Evolutionary conservation across 2,113 vertebrate genomes (phyloP).

Genomic region (Hyla sarda): DNA sequence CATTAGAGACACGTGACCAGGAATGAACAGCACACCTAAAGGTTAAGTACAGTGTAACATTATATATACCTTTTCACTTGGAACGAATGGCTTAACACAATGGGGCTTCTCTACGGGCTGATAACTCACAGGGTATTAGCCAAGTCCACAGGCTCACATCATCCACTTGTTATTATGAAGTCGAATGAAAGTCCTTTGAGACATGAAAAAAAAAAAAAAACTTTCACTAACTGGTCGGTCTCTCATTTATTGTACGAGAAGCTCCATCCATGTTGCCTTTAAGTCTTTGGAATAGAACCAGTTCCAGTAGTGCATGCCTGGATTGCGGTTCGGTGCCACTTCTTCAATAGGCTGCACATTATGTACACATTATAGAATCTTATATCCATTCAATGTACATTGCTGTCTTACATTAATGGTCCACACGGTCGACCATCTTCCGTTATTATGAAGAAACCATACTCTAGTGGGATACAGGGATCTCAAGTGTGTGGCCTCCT

Average conservation of each 20-base stretch:
- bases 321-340: too few relatives aligned
- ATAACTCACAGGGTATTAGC: neutral
- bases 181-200: neutral
- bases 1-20: slow-evolving; percentile 24
- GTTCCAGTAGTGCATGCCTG: too few relatives aligned
- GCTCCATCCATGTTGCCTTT: too few relatives aligned
- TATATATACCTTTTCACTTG: neutral
- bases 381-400: too few relatives aligned
- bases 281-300: too few relatives aligned
- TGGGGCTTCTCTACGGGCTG: neutral
- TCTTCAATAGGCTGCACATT: too few relatives aligned
- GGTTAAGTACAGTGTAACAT: slow-evolving; percentile 22
- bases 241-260: neutral
- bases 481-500: too few relatives aligned
- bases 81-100: slow-evolving; percentile 2
- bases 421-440: too few relatives aligned
- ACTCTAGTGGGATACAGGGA: too few relatives aligned
- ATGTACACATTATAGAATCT: too few relatives aligned
- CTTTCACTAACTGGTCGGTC: neutral
- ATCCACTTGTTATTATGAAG: neutral
- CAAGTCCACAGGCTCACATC: neutral
- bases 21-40: slow-evolving; percentile 9
- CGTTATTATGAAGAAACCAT: too few relatives aligned
- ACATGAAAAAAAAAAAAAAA: neutral
- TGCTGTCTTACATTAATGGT: too few relatives aligned